Base-by-base conservation (phyloP, 2,888 invertebrate genomes). In the Harpagoxenus sublaevis region DNA sequence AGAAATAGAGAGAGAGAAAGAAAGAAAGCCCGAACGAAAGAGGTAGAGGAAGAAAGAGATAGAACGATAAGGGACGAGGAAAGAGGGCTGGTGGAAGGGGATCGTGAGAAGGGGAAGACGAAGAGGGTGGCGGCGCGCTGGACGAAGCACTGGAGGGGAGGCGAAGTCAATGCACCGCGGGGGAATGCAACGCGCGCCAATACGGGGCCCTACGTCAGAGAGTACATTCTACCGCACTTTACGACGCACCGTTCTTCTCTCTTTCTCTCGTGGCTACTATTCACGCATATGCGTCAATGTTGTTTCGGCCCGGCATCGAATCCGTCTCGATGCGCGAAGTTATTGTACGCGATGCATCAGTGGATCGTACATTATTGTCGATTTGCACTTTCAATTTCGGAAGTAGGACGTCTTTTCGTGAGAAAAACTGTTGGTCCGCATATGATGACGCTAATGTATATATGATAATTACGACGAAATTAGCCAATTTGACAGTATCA, bases 151-250 rank as follows among this genome's bases (percentile, higher is more conserved):
- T 83, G 87, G 90, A 88, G 87, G 91, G 91, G 89, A 89, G 84
- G 90, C 91, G 90, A 92, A 94, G 94, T 94, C 94, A 94, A 94
- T 94, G 94, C 93, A 94, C 94, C 93, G 91, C 93, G 91, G 93
- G 94, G 93, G 94, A 94, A 94, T 94, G 94, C 94, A 94, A 93
- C 89, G 91, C 89, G 89, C 91, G 92, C 91, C 92, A 89, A 91
- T 92, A 92, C 93, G 89, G 89, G 87, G 88, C 87, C 79, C 92
- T 91, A 90, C 93, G 92, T 94, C 93, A 93, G 92, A 68, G 78
- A 93, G 92, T 91, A 91, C 92, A 92, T 93, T 93, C 92, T 92
- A 89, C 92, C 90, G 91, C 88, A 88, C 89, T 90, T 89, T 90
- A 91, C 91, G 88, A 88, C 89, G 86, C 83, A 83, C 63, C 83